Evolutionary conservation across 2,113 vertebrate genomes (phyloP), one percentile per base, ranked within the genome.

Genomic region (Nesoenas mayeri): DNA sequence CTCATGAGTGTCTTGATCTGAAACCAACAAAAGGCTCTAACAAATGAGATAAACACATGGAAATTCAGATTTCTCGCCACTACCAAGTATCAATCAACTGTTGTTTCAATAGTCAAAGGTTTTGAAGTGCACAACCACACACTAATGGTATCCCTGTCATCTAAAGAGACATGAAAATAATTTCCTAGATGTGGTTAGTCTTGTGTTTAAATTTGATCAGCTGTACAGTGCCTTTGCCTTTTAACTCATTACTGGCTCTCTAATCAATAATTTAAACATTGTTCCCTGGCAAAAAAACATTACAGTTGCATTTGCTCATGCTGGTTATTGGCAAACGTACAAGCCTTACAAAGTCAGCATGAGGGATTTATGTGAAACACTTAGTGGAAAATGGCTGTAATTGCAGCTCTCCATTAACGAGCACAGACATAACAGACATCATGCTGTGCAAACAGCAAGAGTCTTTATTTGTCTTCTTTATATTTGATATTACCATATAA

Each of bases 231-330:
- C 15, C 54, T 85, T 85, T 89, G 90, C 31, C 36, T 61, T 88
- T 91, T 82, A 94, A 89, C 24, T 69, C 57, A 69, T 67, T 34
- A 15, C 26, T 85, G 50, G n/a, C 32, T 73, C 50, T 86, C 77
- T 74, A 44, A 88, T 78, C 82, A 86, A 65, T 85, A 78, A 92
- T 84, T 89, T 92, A 78, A 79, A 89, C 78, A 67, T 25, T 17
- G 4, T 47, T 79, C 42, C 38, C 25, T 67, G 20, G n/a, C n/a
- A 7, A 64, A 62, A 61, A 61, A 12, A 22, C 22, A 58, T 78
- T 58, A 62, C 11, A 89, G 13, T 62, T 82, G 61, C 44, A 84
- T 73, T 83, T 92, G 25, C 25, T 80, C 13, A 18, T 73, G 77
- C 25, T 86, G 47, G 67, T 89, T 84, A 74, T 85, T 85, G 79